Base-by-base conservation (phyloP, 2,113 vertebrate species). In the Sebastes fasciatus region DNA sequence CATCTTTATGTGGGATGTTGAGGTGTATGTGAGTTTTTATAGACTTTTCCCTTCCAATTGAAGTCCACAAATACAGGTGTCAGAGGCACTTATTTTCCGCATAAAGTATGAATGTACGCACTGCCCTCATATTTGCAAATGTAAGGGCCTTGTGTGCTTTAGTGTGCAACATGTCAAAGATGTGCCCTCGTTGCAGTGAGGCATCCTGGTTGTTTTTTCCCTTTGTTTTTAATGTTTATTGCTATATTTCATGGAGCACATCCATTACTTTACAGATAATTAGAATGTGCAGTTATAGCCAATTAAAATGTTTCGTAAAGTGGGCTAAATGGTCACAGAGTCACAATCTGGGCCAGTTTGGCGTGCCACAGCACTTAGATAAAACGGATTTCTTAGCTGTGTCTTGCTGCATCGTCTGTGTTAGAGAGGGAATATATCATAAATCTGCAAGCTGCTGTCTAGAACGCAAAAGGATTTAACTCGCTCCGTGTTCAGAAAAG, bases 391-490 rank as follows among this genome's bases (percentile, higher is more conserved):
- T 79, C 43, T 73, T 40, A 76, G 48, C 78, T 72, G 52, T 26
- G 48, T 67, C 63, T 78, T 58, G 82, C 69, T 75, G 74, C 69
- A 62, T 79, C 74, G 69, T 87, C 66, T 74, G 46, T 77, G 49
- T 49, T 61, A 78, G 60, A 73, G 54, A 79, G 63, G 79, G 74
- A 63, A 81, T 80, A 55, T 55, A 64, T 86, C 80, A 74, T 86
- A 78, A 81, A 90, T 90, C 71, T 76, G 77, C 48, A 80, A 79
- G 67, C 81, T 70, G 52, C 82, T 60, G 82, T 75, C 83, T 70
- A 42, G 51, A 81, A 82, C 1, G 19, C 19, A 21, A 23, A 17
- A 26, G 34, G 52, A 83, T 74, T 88, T 63, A 57, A 74, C 66
- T 87, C 63, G 34, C 49, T 86, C 43, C 21, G 57, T 77, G 63